A percentile compares a stretch with the other conserved stretches of the same genome.
These are phyloP conservation scores for Amblyjoppa proteus DNA, from an alignment of 2,888 invertebrate species.

Conservation along the genomic window DNA sequence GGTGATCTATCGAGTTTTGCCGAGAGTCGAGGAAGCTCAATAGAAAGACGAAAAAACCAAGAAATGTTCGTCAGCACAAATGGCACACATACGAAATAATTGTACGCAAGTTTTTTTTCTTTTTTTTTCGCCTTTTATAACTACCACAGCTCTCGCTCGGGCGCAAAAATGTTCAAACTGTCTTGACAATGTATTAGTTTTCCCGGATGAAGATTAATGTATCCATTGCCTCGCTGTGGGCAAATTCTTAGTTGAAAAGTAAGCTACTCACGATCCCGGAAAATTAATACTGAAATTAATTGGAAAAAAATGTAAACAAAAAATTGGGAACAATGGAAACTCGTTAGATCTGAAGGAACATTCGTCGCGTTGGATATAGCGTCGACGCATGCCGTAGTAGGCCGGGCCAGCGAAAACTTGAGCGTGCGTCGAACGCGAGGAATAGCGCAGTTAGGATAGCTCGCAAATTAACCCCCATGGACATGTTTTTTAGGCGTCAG, in stretches of 20 bases:
- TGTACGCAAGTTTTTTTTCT: not conserved
- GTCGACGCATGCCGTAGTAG: conserved; percentile 1
- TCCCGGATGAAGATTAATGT: not conserved
- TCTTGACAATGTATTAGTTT: conserved; percentile 36
- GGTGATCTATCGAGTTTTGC: conserved; percentile 7
- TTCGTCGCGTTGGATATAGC: conserved; percentile 7
- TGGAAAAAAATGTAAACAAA: not conserved
- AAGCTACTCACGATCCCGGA: not conserved
- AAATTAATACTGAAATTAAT: conserved; percentile 26
- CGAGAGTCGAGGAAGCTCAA: not conserved
- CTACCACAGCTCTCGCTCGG: not conserved
- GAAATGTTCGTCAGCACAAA: not conserved
- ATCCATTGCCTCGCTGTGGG: not conserved
- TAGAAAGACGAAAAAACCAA: not conserved
- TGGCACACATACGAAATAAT: not conserved
- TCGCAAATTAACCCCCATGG: not conserved
- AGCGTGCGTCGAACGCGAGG: not conserved
- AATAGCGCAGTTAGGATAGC: conserved; percentile 10
- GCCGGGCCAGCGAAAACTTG: not conserved
- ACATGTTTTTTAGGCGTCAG: not conserved
- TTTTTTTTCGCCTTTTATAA: conserved; percentile 5
- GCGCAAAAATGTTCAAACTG: not conserved
- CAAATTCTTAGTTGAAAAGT: not conserved
- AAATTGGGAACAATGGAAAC: not conserved
- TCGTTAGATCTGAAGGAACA: not conserved